Evolutionary conservation across 2,888 invertebrate species (phyloP).

Genomic region (Leptothorax acervorum): DNA sequence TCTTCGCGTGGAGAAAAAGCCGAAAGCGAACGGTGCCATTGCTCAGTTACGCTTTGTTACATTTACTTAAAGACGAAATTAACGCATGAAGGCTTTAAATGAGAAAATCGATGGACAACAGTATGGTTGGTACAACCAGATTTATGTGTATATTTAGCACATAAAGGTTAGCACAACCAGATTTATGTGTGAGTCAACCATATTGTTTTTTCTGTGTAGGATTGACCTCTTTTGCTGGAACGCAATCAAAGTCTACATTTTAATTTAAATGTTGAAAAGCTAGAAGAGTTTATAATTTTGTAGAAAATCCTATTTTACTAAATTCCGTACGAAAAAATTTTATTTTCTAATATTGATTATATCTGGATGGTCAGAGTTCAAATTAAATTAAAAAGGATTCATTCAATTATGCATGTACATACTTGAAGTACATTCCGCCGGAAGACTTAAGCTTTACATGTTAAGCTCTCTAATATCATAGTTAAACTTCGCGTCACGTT

Average conservation of each 20-base stretch:
- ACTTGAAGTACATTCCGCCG: neutral
- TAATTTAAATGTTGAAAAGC: no score
- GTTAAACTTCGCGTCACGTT: conserved; percentile 23
- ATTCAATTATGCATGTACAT: conserved; percentile 6
- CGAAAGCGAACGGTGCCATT: neutral
- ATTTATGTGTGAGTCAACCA: no score
- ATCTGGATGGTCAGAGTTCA: neutral
- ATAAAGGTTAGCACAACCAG: no score
- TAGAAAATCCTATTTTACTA: no score
- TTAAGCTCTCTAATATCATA: conserved; percentile 4
- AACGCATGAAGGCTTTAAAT: neutral
- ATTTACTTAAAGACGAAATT: neutral
- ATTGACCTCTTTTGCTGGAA: neutral
- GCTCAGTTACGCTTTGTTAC: neutral
- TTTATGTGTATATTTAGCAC: no score
- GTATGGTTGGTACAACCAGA: neutral
- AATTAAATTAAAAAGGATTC: neutral
- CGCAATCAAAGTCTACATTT: no score
- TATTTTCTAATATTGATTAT: neutral
- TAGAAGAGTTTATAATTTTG: no score
- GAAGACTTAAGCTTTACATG: neutral
- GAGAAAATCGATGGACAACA: neutral
- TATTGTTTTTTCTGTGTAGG: no score
- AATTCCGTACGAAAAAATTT: neutral
- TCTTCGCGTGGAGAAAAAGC: neutral